Conservation (phyloP, 2,113 vertebrate genomes). For the Brienomyrus longianalis region DNA sequence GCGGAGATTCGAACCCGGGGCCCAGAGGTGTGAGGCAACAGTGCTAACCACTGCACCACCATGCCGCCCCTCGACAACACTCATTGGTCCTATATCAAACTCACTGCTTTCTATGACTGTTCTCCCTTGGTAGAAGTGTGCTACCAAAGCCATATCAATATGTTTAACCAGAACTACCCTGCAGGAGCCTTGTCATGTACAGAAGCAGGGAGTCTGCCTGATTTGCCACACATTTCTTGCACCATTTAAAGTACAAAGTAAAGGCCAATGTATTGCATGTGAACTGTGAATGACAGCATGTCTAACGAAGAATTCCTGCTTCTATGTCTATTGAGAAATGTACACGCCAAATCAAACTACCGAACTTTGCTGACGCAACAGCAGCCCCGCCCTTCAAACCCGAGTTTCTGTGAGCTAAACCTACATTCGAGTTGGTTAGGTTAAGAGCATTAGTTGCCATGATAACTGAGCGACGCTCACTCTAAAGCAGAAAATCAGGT, state of each 20-base stretch:
- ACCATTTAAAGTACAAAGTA: not conserved
- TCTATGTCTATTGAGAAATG: not conserved
- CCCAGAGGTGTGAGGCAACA: no score
- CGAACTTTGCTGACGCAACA: not conserved
- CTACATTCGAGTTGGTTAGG: not conserved
- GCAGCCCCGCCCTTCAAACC: not conserved
- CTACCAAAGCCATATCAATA: not conserved
- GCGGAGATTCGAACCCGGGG: no score
- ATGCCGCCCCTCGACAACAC: not conserved
- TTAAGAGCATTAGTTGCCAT: not conserved
- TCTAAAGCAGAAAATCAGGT: not conserved
- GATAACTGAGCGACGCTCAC: not conserved
- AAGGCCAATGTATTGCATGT: not conserved
- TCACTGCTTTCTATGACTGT: not conserved
- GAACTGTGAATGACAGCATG: not conserved
- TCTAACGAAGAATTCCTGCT: not conserved
- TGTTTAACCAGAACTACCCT: not conserved
- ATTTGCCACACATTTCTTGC: not conserved
- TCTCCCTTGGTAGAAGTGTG: not conserved
- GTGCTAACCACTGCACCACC: no score
- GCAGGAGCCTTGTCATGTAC: not conserved
- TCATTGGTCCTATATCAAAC: not conserved
- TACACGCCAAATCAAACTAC: not conserved
- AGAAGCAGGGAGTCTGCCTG: not conserved
- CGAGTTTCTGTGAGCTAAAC: not conserved